Conservation (phyloP, 2,797 vertebrate genomes). For the Coregonus suidteri region DNA sequence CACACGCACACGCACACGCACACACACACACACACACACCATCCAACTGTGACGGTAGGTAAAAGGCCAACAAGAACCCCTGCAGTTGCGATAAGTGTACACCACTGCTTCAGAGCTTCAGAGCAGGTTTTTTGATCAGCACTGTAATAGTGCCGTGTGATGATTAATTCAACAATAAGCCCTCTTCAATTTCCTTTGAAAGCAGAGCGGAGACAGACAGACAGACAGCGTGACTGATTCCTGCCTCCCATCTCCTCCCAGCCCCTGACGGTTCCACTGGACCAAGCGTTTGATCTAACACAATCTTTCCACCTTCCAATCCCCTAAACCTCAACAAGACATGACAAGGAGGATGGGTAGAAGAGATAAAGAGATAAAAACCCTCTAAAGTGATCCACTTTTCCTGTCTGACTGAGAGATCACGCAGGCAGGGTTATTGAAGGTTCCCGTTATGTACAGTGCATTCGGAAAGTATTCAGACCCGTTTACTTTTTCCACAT, state of each 20-base stretch:
- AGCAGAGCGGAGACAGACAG: slow-evolving; percentile 18
- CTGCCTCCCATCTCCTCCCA: slow-evolving; percentile 1
- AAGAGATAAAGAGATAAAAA: no score
- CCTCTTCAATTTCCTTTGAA: slow-evolving; percentile 65
- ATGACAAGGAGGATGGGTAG: no score
- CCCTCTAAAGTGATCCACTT: no score
- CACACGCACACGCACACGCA: slow-evolving; percentile 5
- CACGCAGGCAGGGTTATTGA: no score
- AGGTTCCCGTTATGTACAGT: no score
- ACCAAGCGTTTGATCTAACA: slow-evolving; percentile 33
- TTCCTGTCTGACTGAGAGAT: no score
- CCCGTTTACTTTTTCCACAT: no score
- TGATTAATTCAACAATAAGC: slow-evolving; percentile 47
- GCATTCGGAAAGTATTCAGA: no score
- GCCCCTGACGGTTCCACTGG: slow-evolving; percentile 10
- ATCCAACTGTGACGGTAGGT: not conserved
- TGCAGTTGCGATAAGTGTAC: not conserved
- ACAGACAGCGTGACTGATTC: slow-evolving; percentile 31
- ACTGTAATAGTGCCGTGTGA: slow-evolving; percentile 34
- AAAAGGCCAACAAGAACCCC: not conserved
- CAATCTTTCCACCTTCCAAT: not conserved
- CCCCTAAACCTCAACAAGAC: not conserved
- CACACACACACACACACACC: not conserved
- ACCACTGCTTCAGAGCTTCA: slow-evolving; percentile 3
- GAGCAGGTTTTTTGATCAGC: slow-evolving; percentile 35